These are phyloP conservation scores for Euura lappo DNA, from an alignment of 1,140 invertebrate species.

Conservation along the genomic window DNA sequence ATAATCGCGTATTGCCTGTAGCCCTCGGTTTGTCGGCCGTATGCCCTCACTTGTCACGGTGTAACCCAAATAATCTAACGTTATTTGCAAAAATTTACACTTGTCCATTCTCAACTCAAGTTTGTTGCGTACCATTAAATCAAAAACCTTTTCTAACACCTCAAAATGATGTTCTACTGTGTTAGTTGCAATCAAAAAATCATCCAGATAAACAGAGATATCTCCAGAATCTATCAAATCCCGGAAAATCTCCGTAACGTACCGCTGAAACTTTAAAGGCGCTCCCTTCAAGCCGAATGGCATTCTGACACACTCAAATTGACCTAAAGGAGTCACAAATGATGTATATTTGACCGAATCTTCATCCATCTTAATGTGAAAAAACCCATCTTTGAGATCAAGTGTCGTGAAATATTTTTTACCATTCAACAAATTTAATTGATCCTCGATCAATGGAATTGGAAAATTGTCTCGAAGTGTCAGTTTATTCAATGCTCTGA, in stretches of 20 bases:
- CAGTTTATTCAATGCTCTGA: constrained; percentile 52
- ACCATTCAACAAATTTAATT: not conserved
- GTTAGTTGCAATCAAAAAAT: constrained; percentile 14
- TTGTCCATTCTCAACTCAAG: constrained; percentile 18
- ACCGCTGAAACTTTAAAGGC: constrained; percentile 17
- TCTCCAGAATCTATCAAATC: constrained; percentile 8
- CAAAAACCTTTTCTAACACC: constrained; percentile 17
- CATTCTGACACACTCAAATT: constrained; percentile 17
- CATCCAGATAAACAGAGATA: constrained; percentile 17
- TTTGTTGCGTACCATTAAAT: not conserved
- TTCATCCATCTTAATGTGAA: constrained; percentile 16
- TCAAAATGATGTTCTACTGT: constrained; percentile 20
- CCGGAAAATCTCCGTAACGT: constrained; percentile 14
- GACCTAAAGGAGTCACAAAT: not conserved
- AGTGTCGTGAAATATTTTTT: not conserved
- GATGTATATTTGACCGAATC: not conserved
- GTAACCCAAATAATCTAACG: constrained; percentile 23
- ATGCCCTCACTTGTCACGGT: not conserved
- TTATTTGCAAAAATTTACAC: constrained; percentile 15
- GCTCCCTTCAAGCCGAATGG: constrained; percentile 21
- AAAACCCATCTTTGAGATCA: not conserved
- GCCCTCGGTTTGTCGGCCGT: constrained; percentile 16
- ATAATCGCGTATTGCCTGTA: constrained; percentile 2
- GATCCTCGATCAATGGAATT: constrained; percentile 56
- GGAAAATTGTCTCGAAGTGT: constrained; percentile 57